phyloP scores from a whole-genome alignment of 2,888 invertebrate species.

The Alviniconcha strummeri region DNA sequence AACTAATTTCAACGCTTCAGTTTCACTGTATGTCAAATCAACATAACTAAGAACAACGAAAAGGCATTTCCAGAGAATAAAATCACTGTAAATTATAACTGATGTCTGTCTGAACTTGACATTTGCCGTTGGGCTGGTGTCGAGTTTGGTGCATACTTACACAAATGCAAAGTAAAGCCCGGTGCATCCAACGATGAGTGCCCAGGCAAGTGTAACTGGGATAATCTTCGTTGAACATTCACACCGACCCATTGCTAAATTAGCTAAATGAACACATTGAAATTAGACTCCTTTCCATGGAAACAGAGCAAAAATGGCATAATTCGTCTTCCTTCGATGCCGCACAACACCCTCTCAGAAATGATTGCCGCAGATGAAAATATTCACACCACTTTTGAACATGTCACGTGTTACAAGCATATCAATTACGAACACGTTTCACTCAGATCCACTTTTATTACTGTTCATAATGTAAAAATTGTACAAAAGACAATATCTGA shows the following conservation, averaged over 20 bases:
- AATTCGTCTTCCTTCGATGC: conserved; percentile 44
- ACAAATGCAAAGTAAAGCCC: conserved; percentile 97
- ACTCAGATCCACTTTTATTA: too few species aligned
- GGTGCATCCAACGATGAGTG: conserved; percentile 92
- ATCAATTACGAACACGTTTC: too few species aligned
- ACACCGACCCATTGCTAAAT: conserved; percentile 60
- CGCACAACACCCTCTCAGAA: conserved; percentile 37
- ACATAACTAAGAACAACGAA: too few species aligned
- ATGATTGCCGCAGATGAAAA: conserved; percentile 34
- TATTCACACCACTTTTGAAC: conserved; percentile 27
- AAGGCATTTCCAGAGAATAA: too few species aligned
- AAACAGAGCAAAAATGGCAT: conserved; percentile 52
- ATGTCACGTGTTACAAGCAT: not conserved
- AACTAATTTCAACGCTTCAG: too few species aligned
- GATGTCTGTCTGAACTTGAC: conserved; percentile 33
- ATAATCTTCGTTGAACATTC: conserved; percentile 66
- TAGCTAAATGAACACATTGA: conserved; percentile 35
- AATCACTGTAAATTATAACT: not conserved
- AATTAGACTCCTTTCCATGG: conserved; percentile 34
- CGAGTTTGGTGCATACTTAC: conserved; percentile 81
- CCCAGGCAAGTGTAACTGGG: conserved; percentile 99
- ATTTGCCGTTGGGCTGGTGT: conserved; percentile 48
- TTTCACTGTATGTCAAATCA: too few species aligned
- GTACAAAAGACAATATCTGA: too few species aligned
- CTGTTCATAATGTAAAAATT: too few species aligned